Conservation (phyloP, 1,140 invertebrate species). For the Drosophila oshimai region DNA sequence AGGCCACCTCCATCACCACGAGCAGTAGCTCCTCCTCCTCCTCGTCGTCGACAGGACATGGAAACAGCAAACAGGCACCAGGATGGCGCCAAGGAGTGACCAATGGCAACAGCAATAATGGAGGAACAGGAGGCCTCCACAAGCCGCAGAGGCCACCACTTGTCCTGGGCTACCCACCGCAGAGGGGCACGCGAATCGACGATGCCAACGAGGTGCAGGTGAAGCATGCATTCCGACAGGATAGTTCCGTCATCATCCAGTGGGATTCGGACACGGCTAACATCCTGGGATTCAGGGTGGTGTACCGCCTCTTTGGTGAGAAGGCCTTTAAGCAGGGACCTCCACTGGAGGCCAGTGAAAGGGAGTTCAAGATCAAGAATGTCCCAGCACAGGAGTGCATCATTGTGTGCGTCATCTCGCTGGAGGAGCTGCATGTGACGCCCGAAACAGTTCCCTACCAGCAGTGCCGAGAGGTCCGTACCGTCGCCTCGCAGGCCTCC, state of each 20-base stretch:
- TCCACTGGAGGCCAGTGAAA: conserved; percentile 92
- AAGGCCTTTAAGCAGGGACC: conserved; percentile 94
- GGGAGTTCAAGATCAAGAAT: conserved; percentile 96
- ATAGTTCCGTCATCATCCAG: conserved; percentile 94
- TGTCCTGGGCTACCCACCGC: conserved; percentile 87
- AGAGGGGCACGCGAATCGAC: conserved; percentile 84
- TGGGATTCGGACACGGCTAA: conserved; percentile 94
- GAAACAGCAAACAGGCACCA: conserved; percentile 55
- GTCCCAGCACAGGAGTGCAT: conserved; percentile 96
- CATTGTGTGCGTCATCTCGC: conserved; percentile 94
- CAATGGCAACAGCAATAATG: conserved; percentile 60
- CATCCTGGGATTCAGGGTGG: conserved; percentile 93
- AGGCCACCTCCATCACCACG: conserved; percentile 63
- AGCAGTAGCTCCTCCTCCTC: conserved; percentile 40
- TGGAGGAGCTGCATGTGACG: conserved; percentile 93
- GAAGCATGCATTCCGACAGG: conserved; percentile 92
- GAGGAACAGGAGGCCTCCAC: conserved; percentile 78
- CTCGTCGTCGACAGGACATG: conserved; percentile 26
- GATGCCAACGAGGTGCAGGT: conserved; percentile 91
- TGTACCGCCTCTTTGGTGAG: conserved; percentile 95
- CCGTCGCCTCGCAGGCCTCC: conserved; percentile 89
- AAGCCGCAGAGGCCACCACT: conserved; percentile 87
- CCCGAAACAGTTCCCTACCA: conserved; percentile 92
- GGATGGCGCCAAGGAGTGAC: conserved; percentile 77
- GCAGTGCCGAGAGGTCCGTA: conserved; percentile 94